phyloP scores from a whole-genome alignment of 2,113 vertebrate genomes.

The Catharus bicknelli region DNA sequence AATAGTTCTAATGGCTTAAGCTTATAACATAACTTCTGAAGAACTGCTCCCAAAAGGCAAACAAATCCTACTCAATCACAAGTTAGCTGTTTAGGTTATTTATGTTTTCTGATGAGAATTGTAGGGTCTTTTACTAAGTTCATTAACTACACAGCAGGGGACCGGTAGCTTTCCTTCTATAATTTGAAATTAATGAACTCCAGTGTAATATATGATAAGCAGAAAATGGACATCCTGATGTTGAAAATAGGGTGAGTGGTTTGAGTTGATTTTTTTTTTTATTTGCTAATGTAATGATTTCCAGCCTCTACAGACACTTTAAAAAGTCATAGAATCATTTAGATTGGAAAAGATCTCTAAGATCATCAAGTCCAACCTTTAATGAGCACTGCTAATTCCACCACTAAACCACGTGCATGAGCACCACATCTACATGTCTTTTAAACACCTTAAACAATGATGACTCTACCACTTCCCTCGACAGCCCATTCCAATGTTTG shows the following conservation, averaged over 20 bases:
- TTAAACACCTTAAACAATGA: background rate
- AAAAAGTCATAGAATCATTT: background rate
- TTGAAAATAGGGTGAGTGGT: background rate
- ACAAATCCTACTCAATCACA: background rate
- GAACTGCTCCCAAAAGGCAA: background rate
- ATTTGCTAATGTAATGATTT: background rate
- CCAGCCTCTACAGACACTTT: background rate
- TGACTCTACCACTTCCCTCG: background rate
- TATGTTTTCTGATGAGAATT: slow-evolving; percentile 4
- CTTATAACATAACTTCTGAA: slow-evolving; percentile 11
- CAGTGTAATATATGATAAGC: background rate
- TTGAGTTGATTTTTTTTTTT: background rate
- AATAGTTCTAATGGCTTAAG: background rate
- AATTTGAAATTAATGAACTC: slow-evolving; percentile 40
- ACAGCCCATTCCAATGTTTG: background rate
- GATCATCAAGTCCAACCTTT: too few relatives aligned
- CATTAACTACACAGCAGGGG: slow-evolving; percentile 4
- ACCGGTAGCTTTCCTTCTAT: background rate
- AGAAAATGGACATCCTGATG: background rate
- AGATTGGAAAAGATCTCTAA: background rate
- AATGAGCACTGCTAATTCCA: background rate
- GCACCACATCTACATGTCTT: background rate
- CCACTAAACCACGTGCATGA: background rate
- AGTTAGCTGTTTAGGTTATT: background rate
- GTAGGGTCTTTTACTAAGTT: background rate